These are phyloP conservation scores for Pygocentrus nattereri DNA, from an alignment of 2,797 vertebrate genomes.

Conservation along the genomic window DNA sequence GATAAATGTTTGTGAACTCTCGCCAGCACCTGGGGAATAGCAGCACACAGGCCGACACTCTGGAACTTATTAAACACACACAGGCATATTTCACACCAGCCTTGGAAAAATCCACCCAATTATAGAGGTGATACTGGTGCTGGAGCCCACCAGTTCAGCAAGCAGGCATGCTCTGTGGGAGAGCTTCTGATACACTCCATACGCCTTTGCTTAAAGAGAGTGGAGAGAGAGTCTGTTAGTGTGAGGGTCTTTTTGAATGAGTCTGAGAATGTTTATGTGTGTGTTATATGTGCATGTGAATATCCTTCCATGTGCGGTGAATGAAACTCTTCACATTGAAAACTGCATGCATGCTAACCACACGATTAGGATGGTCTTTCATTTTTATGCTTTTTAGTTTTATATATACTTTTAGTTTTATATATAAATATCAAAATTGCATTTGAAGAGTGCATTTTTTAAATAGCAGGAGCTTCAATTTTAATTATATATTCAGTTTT, in stretches of 20 bases:
- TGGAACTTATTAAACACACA: constrained; percentile 86
- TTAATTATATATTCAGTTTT: no score
- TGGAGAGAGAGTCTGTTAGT: neutral
- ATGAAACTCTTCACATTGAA: neutral
- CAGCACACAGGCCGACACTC: constrained; percentile 76
- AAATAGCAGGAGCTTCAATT: no score
- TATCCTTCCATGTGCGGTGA: neutral
- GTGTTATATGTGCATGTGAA: neutral
- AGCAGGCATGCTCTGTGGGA: constrained; percentile 61
- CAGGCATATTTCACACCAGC: constrained; percentile 78
- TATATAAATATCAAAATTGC: no score
- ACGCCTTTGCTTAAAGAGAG: neutral
- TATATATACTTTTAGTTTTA: no score
- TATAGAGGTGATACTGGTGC: constrained; percentile 74
- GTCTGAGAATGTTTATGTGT: neutral
- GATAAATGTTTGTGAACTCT: constrained; percentile 86
- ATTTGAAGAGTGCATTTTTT: no score
- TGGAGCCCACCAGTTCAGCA: constrained; percentile 63
- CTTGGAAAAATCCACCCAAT: constrained; percentile 80
- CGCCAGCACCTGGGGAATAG: constrained; percentile 81
- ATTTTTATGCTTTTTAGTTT: no score
- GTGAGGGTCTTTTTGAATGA: neutral
- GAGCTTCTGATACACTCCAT: constrained; percentile 48
- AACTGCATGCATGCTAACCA: neutral
- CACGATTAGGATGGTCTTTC: neutral